These are phyloP conservation scores for Pygmarrhopalites habei DNA, from an alignment of 1,140 invertebrate species.

Conservation along the genomic window DNA sequence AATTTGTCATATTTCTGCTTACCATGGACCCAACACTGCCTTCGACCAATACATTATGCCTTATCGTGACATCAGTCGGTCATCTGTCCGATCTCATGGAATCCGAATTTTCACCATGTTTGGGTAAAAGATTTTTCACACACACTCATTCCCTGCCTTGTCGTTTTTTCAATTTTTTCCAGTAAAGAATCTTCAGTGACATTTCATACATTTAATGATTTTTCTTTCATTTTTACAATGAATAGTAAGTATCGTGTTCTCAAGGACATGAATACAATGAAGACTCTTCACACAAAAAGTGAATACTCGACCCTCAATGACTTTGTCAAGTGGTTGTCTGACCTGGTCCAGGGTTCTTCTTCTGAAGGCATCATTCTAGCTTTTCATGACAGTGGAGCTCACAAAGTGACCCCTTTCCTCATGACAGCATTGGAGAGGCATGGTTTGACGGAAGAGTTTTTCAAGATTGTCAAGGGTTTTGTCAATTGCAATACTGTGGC, in stretches of 20 bases:
- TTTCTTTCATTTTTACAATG: conserved; percentile 3
- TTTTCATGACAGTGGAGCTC: conserved; percentile 64
- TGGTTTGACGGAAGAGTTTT: conserved; percentile 63
- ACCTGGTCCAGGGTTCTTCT: conserved; percentile 45
- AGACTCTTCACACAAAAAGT: conserved; percentile 73
- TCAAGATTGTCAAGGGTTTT: conserved; percentile 65
- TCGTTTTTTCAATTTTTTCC: conserved; percentile 65
- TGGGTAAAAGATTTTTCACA: conserved; percentile 53
- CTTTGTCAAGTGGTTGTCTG: conserved; percentile 68
- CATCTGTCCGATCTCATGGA: conserved; percentile 62
- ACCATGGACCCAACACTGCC: conserved; percentile 49
- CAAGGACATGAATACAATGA: conserved; percentile 66
- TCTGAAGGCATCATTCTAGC: conserved; percentile 65
- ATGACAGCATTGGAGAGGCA: conserved; percentile 66
- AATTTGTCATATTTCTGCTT: conserved; percentile 52
- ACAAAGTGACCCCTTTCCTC: conserved; percentile 63
- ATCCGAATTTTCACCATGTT: conserved; percentile 68
- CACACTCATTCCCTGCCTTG: conserved; percentile 80
- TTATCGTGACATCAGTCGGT: conserved; percentile 63
- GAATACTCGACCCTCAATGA: conserved; percentile 69
- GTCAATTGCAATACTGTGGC: conserved; percentile 65
- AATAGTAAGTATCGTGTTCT: conserved; percentile 60
- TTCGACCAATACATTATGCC: conserved; percentile 82
- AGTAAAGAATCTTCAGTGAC: too few relatives aligned
- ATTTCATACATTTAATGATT: background rate